These are phyloP conservation scores for Drosophila ogumai DNA, from an alignment of 1,140 invertebrate genomes.

Conservation along the genomic window DNA sequence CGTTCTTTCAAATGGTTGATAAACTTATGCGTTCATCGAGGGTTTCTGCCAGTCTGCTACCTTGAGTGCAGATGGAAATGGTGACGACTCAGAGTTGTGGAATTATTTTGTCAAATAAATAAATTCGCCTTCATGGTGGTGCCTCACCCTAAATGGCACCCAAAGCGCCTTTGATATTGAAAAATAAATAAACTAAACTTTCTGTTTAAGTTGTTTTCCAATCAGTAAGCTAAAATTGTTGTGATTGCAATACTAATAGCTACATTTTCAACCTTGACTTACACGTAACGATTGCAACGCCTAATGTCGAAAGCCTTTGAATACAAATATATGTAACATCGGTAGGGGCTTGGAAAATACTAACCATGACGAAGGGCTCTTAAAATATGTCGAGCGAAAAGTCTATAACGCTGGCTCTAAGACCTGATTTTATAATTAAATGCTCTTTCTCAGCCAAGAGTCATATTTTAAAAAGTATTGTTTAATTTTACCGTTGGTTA, in stretches of 20 bases:
- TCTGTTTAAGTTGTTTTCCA: background rate
- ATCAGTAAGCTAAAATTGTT: background rate
- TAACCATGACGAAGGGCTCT: no score
- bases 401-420: no score
- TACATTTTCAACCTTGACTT: background rate
- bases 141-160: conserved; percentile 41
- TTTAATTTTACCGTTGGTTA: no score
- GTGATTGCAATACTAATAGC: background rate
- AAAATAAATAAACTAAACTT: background rate
- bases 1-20: conserved; percentile 62
- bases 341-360: no score
- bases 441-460: background rate
- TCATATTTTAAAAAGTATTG: no score
- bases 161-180: background rate
- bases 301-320: background rate
- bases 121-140: conserved; percentile 53
- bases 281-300: background rate
- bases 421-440: no score
- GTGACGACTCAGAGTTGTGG: background rate
- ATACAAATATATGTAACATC: background rate
- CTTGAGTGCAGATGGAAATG: conserved; percentile 1
- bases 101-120: conserved; percentile 42
- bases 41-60: conserved; percentile 17
- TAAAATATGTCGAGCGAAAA: no score
- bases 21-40: conserved; percentile 63